These are phyloP conservation scores for Cheirogaleus medius DNA, from an alignment of 2,113 vertebrate species.

Conservation along the genomic window DNA sequence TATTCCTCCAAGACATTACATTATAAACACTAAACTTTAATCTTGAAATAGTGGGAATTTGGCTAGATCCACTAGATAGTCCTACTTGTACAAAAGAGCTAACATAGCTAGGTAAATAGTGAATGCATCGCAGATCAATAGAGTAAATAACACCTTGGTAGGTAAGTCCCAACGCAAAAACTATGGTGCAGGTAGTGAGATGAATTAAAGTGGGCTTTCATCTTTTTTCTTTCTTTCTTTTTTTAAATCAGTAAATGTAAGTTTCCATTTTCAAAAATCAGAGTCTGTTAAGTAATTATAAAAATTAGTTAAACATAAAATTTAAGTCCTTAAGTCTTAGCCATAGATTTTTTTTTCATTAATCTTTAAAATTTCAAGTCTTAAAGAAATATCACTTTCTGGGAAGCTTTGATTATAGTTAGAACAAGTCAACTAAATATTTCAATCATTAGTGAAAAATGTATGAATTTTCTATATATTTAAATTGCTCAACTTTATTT, in stretches of 20 bases:
- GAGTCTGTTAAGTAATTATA: neutral
- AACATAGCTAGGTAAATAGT: neutral
- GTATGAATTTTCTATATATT: neutral
- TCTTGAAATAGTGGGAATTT: neutral
- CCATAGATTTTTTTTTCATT: neutral
- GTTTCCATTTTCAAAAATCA: neutral
- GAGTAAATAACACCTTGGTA: neutral
- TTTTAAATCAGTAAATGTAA: neutral
- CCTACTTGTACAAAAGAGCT: neutral
- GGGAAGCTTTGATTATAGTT: neutral
- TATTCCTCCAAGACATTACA: neutral
- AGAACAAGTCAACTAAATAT: neutral
- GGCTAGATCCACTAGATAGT: fast-evolving
- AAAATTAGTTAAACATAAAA: neutral
- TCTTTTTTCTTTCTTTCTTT: neutral
- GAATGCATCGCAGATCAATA: neutral
- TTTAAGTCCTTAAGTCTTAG: neutral
- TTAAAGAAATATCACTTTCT: neutral
- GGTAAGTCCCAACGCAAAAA: neutral
- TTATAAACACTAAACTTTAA: neutral
- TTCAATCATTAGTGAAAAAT: neutral
- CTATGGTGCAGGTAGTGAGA: neutral
- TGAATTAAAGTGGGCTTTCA: neutral
- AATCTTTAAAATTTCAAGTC: neutral
- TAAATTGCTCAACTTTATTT: neutral